Evolutionary conservation across 1,140 invertebrate species (phyloP).

Genomic region (Hylaeus volcanicus): DNA sequence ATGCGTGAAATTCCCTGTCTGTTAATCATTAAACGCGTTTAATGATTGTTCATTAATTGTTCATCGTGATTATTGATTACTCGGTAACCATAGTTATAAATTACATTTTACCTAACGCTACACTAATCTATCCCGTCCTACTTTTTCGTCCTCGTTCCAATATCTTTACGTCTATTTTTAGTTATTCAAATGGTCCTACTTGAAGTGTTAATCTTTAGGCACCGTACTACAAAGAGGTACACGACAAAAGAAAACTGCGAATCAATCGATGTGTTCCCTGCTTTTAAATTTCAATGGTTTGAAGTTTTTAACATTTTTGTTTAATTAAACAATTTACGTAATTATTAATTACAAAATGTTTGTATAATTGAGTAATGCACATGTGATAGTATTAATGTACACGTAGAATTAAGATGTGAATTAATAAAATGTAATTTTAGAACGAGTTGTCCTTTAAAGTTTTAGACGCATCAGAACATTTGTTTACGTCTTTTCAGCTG

Average conservation of each 20-base stretch:
- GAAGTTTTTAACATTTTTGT: neutral
- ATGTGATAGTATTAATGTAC: neutral
- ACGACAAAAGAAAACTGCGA: neutral
- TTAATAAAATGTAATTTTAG: neutral
- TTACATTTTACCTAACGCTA: too few species aligned
- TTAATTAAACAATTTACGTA: neutral
- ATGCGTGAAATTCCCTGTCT: too few species aligned
- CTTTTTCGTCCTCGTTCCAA: constrained; percentile 4
- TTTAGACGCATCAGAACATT: neutral
- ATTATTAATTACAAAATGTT: constrained; percentile 5
- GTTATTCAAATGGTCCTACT: neutral
- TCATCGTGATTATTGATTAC: too few species aligned
- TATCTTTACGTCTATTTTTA: constrained; percentile 29
- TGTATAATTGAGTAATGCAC: neutral
- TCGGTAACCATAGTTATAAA: too few species aligned
- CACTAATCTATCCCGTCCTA: neutral
- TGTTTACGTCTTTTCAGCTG: too few species aligned
- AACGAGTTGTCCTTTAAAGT: neutral
- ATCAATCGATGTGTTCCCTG: neutral
- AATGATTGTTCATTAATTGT: too few species aligned
- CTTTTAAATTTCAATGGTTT: neutral
- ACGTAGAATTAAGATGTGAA: neutral
- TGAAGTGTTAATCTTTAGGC: too few species aligned
- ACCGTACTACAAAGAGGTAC: too few species aligned
- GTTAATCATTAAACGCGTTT: too few species aligned